Evolutionary conservation across 2,888 invertebrate species (phyloP).

Genomic region (Phyllotreta striolata): DNA sequence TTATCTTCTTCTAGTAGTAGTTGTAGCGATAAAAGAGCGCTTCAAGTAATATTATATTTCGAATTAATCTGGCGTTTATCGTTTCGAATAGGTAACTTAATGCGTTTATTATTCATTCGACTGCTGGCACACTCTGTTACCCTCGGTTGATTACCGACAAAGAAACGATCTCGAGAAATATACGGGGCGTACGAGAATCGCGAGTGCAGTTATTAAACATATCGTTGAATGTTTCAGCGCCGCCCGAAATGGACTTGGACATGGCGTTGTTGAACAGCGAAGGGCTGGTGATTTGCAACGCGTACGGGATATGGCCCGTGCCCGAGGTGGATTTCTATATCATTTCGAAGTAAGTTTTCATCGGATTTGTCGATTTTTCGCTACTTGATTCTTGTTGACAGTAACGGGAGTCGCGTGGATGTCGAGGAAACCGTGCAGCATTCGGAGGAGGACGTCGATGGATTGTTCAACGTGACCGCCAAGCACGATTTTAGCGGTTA

Average conservation of each 20-base stretch:
- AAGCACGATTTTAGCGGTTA: slow-evolving; percentile 60
- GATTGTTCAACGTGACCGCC: slow-evolving; percentile 67
- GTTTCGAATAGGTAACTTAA: slow-evolving; percentile 6
- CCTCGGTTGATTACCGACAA: slow-evolving; percentile 51
- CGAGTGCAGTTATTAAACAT: background rate
- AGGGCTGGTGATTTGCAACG: slow-evolving; percentile 66
- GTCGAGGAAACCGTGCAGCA: slow-evolving; percentile 43
- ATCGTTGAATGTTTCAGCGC: slow-evolving; percentile 47
- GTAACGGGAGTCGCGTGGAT: slow-evolving; percentile 48
- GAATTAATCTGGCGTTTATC: too few relatives aligned
- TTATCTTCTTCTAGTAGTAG: too few relatives aligned
- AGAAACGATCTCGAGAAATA: slow-evolving; percentile 32
- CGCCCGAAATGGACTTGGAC: slow-evolving; percentile 48
- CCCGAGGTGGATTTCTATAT: slow-evolving; percentile 61
- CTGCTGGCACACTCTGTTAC: slow-evolving; percentile 53
- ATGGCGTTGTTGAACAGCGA: slow-evolving; percentile 52
- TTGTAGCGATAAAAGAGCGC: too few relatives aligned
- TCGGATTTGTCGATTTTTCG: slow-evolving; percentile 17
- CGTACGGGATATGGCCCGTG: slow-evolving; percentile 66
- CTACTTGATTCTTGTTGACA: slow-evolving; percentile 40
- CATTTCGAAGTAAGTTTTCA: slow-evolving; percentile 54
- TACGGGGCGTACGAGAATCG: slow-evolving; percentile 12
- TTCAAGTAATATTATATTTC: too few relatives aligned
- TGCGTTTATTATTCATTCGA: slow-evolving; percentile 37
- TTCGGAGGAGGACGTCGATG: slow-evolving; percentile 46